A percentile compares a stretch with the other conserved stretches of the same genome.
Evolutionary conservation across 2,888 invertebrate species (phyloP).

Genomic region (Epiblema foenella): DNA sequence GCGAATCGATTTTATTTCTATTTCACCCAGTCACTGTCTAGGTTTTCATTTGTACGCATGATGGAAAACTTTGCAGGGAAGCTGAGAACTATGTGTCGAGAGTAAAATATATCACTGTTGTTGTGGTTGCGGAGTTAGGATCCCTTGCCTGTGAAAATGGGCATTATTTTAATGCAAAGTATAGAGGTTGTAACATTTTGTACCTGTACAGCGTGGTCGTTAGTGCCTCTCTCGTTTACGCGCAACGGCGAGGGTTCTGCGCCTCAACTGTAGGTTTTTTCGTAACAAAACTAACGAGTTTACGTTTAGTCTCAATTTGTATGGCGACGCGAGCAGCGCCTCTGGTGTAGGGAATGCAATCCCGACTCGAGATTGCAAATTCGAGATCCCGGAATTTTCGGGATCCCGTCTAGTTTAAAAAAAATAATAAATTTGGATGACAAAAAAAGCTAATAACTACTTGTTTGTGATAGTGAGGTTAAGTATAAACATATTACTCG

Average conservation of each 20-base stretch:
- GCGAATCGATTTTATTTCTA: conserved; percentile 66
- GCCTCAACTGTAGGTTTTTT: too few relatives aligned
- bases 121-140: conserved; percentile 81
- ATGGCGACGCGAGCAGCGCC: too few relatives aligned
- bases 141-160: conserved; percentile 89
- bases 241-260: conserved; percentile 73
- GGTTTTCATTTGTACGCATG: conserved; percentile 81
- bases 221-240: conserved; percentile 56
- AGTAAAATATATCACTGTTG: conserved; percentile 80
- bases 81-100: conserved; percentile 82
- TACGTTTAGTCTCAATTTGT: too few relatives aligned
- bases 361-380: too few relatives aligned
- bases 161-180: conserved; percentile 97
- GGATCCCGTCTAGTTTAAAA: too few relatives aligned
- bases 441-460: too few relatives aligned
- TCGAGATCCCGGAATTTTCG: too few relatives aligned
- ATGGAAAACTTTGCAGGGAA: conserved; percentile 83
- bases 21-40: conserved; percentile 70
- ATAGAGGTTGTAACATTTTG: conserved; percentile 92
- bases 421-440: too few relatives aligned
- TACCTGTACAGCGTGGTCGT: conserved; percentile 80
- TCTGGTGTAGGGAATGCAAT: too few relatives aligned
- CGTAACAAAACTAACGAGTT: too few relatives aligned
- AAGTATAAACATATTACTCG: too few relatives aligned
- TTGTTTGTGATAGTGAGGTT: too few relatives aligned